Conservation (phyloP, 1,140 invertebrate species). For the Nylanderia fulva region DNA sequence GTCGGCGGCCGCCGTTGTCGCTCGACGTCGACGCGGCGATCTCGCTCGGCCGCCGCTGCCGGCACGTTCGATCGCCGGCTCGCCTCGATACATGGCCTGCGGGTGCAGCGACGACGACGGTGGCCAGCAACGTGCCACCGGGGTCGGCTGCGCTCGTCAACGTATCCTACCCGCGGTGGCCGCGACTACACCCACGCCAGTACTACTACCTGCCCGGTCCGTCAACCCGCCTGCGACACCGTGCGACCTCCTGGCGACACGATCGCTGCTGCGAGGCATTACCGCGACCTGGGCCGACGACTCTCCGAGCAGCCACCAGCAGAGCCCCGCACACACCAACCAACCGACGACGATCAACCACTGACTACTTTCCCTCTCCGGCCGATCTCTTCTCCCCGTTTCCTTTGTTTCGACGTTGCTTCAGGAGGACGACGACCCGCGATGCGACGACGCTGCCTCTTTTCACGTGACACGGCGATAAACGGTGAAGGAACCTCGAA, state of each 20-base stretch:
- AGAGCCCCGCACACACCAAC: constrained; percentile 64
- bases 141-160: constrained; percentile 72
- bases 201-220: constrained; percentile 62
- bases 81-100: constrained; percentile 73
- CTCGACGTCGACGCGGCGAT: constrained; percentile 65
- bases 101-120: constrained; percentile 68
- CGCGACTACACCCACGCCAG: constrained; percentile 52
- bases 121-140: constrained; percentile 65
- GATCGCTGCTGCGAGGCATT: constrained; percentile 71
- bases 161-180: constrained; percentile 65
- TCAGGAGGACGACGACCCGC: too few relatives aligned
- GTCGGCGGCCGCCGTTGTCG: constrained; percentile 51
- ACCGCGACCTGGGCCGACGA: constrained; percentile 64
- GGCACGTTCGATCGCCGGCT: constrained; percentile 70
- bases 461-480: too few relatives aligned
- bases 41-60: constrained; percentile 68
- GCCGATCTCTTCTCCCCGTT: too few relatives aligned
- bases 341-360: constrained; percentile 50
- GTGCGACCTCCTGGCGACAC: constrained; percentile 63
- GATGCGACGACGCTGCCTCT: too few relatives aligned
- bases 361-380: constrained; percentile 14
- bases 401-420: too few relatives aligned
- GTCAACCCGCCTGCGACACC: constrained; percentile 68
- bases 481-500: too few relatives aligned
- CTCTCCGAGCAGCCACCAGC: constrained; percentile 51